Evolutionary conservation across 2,888 invertebrate genomes (phyloP).

Genomic region (Melanargia galathea): DNA sequence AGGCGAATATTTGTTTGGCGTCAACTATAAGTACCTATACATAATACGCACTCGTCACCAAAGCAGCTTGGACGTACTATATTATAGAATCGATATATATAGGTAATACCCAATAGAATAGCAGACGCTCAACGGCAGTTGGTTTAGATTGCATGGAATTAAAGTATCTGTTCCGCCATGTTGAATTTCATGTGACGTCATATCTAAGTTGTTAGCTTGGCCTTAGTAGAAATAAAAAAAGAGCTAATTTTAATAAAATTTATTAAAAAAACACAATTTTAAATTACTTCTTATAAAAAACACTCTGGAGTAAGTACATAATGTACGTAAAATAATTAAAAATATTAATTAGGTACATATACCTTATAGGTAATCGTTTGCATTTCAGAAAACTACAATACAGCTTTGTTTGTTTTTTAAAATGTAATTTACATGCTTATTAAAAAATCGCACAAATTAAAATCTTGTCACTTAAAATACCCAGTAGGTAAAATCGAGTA

Average conservation of each 20-base stretch:
- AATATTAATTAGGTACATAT: background rate
- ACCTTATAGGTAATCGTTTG: background rate
- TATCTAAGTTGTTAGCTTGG: too few relatives aligned
- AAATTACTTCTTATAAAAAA: background rate
- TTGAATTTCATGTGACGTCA: too few relatives aligned
- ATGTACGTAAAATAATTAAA: background rate
- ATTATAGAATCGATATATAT: too few relatives aligned
- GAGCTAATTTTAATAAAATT: background rate
- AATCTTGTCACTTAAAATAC: background rate
- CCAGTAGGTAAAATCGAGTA: background rate
- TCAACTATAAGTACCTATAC: too few relatives aligned
- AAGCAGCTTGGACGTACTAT: too few relatives aligned
- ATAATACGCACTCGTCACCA: too few relatives aligned
- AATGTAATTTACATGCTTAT: background rate
- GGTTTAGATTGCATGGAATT: too few relatives aligned
- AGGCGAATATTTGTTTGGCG: too few relatives aligned
- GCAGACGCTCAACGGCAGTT: too few relatives aligned
- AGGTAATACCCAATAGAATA: too few relatives aligned
- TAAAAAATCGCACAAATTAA: background rate
- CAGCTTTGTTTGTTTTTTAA: background rate
- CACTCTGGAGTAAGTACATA: background rate
- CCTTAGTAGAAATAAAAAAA: background rate
- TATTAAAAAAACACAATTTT: slow-evolving; percentile 4
- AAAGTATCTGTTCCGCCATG: too few relatives aligned
- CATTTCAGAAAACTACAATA: background rate